phyloP scores from a whole-genome alignment of 2,113 vertebrate species.

The Rhinopomastus cyanomelas region DNA sequence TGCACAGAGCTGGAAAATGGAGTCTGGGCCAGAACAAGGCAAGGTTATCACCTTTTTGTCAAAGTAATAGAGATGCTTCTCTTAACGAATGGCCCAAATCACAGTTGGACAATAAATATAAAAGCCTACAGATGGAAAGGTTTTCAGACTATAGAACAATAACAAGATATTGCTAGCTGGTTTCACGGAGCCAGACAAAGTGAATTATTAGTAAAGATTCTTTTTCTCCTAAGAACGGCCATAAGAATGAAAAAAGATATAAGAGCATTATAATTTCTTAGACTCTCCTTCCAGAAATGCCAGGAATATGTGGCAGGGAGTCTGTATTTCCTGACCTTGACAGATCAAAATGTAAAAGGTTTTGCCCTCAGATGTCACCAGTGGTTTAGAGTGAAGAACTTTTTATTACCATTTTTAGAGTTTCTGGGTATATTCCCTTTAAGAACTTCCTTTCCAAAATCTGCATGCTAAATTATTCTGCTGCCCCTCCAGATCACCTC shows the following conservation, averaged over 20 bases:
- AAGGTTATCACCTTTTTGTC: constrained; percentile 61
- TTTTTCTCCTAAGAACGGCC: constrained; percentile 33
- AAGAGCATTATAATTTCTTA: constrained; percentile 37
- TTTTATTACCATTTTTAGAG: constrained; percentile 56
- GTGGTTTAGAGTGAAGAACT: constrained; percentile 26
- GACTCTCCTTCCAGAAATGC: background rate
- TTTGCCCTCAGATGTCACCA: constrained; percentile 41
- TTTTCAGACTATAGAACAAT: constrained; percentile 4
- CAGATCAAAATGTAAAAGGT: constrained; percentile 40
- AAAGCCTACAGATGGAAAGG: constrained; percentile 2
- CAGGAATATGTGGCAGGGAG: background rate
- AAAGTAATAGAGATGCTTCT: constrained; percentile 55
- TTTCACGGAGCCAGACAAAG: constrained; percentile 7
- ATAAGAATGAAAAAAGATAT: background rate
- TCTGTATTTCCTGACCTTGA: constrained; percentile 39
- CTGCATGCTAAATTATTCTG: constrained; percentile 51
- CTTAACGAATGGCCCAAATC: constrained; percentile 40
- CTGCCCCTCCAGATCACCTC: background rate
- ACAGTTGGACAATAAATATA: constrained; percentile 35
- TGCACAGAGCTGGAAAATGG: constrained; percentile 50
- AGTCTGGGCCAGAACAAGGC: constrained; percentile 26
- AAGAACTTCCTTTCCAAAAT: constrained; percentile 36
- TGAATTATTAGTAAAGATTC: constrained; percentile 43
- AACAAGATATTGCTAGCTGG: constrained; percentile 11
- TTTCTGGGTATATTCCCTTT: constrained; percentile 50